Evolutionary conservation across 2,888 invertebrate species (phyloP).

Genomic region (Zaprionus obscuricornis): DNA sequence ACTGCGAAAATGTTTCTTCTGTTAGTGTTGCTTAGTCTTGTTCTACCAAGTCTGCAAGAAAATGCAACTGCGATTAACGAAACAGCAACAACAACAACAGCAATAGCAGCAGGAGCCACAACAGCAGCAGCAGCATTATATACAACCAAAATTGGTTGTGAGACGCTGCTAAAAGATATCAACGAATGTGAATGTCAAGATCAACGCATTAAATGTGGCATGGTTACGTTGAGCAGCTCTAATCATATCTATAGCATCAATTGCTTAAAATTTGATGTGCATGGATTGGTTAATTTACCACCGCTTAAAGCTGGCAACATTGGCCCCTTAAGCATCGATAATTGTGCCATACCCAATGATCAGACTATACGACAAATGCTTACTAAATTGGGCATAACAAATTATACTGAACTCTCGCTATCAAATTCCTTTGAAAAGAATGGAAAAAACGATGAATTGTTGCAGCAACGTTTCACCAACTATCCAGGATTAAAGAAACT

Average conservation of each 20-base stretch:
- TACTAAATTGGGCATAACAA: conserved; percentile 50
- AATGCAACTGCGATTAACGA: too few species aligned
- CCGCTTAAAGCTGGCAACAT: conserved; percentile 55
- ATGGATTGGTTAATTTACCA: conserved; percentile 62
- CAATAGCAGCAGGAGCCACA: background rate
- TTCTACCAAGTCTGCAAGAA: too few species aligned
- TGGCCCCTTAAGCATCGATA: conserved; percentile 42
- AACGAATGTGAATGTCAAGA: conserved; percentile 62
- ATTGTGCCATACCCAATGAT: conserved; percentile 61
- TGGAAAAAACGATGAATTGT: conserved; percentile 51
- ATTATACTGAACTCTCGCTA: conserved; percentile 57
- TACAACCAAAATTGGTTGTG: conserved; percentile 55
- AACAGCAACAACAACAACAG: background rate
- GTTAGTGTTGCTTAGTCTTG: too few species aligned
- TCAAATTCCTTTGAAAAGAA: conserved; percentile 59
- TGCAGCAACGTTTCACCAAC: conserved; percentile 60
- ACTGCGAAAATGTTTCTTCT: too few species aligned
- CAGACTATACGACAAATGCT: conserved; percentile 50
- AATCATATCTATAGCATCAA: conserved; percentile 46
- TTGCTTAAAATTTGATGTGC: conserved; percentile 59
- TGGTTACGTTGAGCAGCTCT: conserved; percentile 53
- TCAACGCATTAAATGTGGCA: conserved; percentile 63
- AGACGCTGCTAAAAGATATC: conserved; percentile 49
- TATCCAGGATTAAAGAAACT: conserved; percentile 52
- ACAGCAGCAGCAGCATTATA: conserved; percentile 28